Evolutionary conservation across 1,140 invertebrate genomes (phyloP), one percentile per base, ranked within the genome.

Genomic region (Tetragnatha versicolor): DNA sequence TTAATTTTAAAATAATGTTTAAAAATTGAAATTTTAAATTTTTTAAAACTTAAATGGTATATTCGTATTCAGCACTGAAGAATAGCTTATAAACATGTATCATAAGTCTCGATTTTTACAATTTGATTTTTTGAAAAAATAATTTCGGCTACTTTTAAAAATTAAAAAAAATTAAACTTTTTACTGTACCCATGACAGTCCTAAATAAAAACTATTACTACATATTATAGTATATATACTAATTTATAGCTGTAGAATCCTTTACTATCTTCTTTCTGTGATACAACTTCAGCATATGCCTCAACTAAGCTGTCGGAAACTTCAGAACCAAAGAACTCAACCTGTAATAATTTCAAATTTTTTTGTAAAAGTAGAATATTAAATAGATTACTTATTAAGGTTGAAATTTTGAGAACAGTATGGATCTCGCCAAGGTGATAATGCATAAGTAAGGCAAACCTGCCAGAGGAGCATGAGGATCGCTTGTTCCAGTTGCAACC

Each of bases 231-330:
- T n/a, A n/a, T n/a, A n/a, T n/a, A n/a, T n/a, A 70, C 68, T 14
- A 70, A 55, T 55, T 47, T 55, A 35, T 70, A 70, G 3, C 49
- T 55, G 55, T 39, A 27, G 27, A 55, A 70, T 55, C 49, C 33
- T 25, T 25, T 25, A 9, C 25, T 55, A n/a, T 55, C 49, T 25
- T 14, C 49, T 22, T 25, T 20, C 17, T 27, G 33, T 25, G 35
- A 10, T 17, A 70, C 53, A 39, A 55, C 55, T 53, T 37, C 51
- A n/a, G 47, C 27, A 39, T 70, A 70, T n/a, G 5, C 49, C 17
- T 70, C 33, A 17, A 35, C 31, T 55, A 70, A 51, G 17, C 29
- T 35, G 37, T 70, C 49, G 6, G 47, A 70, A 27, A 17, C 35
- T 55, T 70, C 68, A 47, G 33, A 53, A 5, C 39, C 49, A 37